Conservation (phyloP, 1,140 invertebrate species). For the Megalonaias nervosa region DNA sequence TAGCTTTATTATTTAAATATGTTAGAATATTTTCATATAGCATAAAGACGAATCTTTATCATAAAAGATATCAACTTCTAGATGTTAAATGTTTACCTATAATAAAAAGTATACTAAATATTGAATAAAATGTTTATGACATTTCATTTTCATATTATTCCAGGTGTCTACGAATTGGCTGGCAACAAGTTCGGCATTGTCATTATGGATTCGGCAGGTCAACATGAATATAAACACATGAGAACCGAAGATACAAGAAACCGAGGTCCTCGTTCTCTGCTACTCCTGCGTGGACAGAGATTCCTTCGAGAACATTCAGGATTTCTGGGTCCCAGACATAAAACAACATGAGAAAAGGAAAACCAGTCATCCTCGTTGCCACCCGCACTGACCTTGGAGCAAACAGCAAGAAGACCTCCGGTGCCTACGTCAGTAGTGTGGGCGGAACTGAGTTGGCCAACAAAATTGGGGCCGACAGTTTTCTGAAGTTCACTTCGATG, state of each 20-base stretch:
- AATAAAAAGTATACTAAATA: no score
- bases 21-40: no score
- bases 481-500: slow-evolving; percentile 20
- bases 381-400: slow-evolving; percentile 31
- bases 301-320: slow-evolving; percentile 97
- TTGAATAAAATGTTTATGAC: no score
- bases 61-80: no score
- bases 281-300: slow-evolving; percentile 99
- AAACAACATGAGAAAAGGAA: slow-evolving; percentile 53
- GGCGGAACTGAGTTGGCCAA: slow-evolving; percentile 22
- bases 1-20: no score
- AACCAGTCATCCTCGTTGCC: slow-evolving; percentile 28
- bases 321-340: slow-evolving; percentile 81
- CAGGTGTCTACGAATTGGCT: no score
- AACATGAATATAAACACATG: slow-evolving; percentile 35
- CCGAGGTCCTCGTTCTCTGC: slow-evolving; percentile 98
- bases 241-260: slow-evolving; percentile 27
- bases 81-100: no score
- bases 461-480: slow-evolving; percentile 28
- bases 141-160: no score
- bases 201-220: slow-evolving; percentile 30
- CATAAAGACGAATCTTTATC: no score
- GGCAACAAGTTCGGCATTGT: no score
- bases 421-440: neutral
- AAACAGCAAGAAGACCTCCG: neutral